phyloP scores from a whole-genome alignment of 2,113 vertebrate genomes.

The Coptodon bakossiorum region DNA sequence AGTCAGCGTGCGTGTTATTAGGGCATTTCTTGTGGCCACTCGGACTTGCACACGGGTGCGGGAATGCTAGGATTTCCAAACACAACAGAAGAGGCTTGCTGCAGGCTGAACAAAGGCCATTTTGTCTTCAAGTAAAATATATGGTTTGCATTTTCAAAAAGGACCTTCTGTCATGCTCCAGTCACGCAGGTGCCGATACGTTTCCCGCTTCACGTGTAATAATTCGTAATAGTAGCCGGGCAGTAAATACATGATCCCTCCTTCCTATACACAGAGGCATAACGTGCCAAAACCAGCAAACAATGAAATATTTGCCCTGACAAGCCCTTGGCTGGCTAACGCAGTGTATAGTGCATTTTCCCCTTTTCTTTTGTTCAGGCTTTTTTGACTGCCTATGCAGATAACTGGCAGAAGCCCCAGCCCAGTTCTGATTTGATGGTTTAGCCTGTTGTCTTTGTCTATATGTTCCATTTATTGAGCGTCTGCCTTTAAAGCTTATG shows the following conservation, averaged over 20 bases:
- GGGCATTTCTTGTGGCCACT: not conserved
- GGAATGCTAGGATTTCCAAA: constrained; percentile 45
- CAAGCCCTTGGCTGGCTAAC: constrained; percentile 17
- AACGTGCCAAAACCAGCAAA: constrained; percentile 25
- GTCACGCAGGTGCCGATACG: not conserved
- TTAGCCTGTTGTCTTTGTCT: not conserved
- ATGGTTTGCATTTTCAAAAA: not conserved
- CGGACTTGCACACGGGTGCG: not conserved
- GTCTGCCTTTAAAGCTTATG: not conserved
- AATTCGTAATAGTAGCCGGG: not conserved
- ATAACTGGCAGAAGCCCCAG: constrained; percentile 1
- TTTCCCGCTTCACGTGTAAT: not conserved
- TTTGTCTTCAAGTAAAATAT: constrained; percentile 13
- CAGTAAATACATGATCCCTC: not conserved
- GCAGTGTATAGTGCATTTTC: constrained; percentile 8
- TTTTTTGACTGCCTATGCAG: constrained; percentile 17
- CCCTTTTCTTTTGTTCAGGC: constrained; percentile 58
- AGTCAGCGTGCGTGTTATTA: not conserved
- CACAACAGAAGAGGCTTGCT: not conserved
- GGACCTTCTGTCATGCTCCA: not conserved
- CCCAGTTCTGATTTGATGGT: not conserved
- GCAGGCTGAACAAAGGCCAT: constrained; percentile 40
- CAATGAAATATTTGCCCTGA: constrained; percentile 36
- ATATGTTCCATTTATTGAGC: not conserved
- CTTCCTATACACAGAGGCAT: not conserved